Evolutionary conservation across 1,140 invertebrate species (phyloP).

Genomic region (Physella acuta): DNA sequence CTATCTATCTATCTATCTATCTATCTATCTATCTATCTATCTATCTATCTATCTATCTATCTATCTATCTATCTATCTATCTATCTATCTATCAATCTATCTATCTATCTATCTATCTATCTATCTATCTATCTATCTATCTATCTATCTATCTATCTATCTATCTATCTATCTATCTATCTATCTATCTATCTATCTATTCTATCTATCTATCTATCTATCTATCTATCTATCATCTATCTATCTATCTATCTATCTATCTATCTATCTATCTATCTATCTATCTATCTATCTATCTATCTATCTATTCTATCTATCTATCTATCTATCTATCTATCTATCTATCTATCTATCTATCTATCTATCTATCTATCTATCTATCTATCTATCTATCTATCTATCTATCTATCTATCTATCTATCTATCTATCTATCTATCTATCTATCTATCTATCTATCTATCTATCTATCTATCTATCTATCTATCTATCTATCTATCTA

Average conservation of each 20-base stretch:
- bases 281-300: not conserved
- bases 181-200: constrained; percentile 15
- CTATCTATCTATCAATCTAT: constrained; percentile 15
- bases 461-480: not conserved
- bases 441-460: constrained; percentile 4
- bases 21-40: constrained; percentile 16
- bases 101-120: constrained; percentile 19
- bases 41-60: constrained; percentile 18
- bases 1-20: not conserved
- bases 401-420: constrained; percentile 1
- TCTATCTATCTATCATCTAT: not conserved
- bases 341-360: constrained; percentile 16
- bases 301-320: not conserved
- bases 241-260: not conserved
- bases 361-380: constrained; percentile 18
- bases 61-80: constrained; percentile 18
- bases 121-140: constrained; percentile 19
- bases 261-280: not conserved
- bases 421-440: constrained; percentile 4
- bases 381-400: too few relatives aligned
- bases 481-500: not conserved
- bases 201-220: constrained; percentile 9
- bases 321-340: not conserved
- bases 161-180: constrained; percentile 14
- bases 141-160: too few relatives aligned